These are phyloP conservation scores for Periparus ater DNA, from an alignment of 2,797 vertebrate genomes.

Conservation along the genomic window DNA sequence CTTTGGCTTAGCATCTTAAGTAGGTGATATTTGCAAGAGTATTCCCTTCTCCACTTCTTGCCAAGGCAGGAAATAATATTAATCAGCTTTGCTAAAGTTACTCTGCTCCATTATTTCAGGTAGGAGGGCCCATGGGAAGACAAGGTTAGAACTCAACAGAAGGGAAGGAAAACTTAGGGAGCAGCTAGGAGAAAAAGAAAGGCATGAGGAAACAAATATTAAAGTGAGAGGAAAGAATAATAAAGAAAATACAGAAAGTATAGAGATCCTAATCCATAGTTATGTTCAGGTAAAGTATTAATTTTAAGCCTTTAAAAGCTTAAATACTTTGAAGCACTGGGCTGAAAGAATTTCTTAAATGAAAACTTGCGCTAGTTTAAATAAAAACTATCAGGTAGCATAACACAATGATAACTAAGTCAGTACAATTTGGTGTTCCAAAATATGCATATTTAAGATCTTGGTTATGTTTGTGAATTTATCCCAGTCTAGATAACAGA, in stretches of 20 bases:
- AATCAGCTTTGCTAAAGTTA: slow-evolving; percentile 48
- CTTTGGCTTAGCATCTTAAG: slow-evolving; percentile 47
- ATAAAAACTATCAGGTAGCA: neutral
- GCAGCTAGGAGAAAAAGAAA: neutral
- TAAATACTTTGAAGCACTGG: neutral
- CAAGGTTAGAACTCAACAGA: slow-evolving; percentile 7
- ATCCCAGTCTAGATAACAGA: neutral
- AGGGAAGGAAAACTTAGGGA: neutral
- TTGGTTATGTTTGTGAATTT: neutral
- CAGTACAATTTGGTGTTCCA: neutral
- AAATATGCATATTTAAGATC: neutral
- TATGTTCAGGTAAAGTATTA: neutral
- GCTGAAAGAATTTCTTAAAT: neutral
- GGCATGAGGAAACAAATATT: neutral
- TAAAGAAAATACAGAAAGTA: neutral
- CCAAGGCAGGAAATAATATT: slow-evolving; percentile 42
- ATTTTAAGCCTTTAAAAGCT: neutral
- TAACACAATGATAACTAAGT: neutral
- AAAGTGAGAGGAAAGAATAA: neutral
- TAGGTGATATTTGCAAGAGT: slow-evolving; percentile 43
- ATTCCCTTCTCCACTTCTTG: slow-evolving; percentile 21
- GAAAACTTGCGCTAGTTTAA: neutral
- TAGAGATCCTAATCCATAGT: neutral
- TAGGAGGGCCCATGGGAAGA: neutral
- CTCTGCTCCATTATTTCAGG: slow-evolving; percentile 20